Evolutionary conservation across 1,140 invertebrate species (phyloP), one percentile per base, ranked within the genome.

Genomic region (Epicauta chinensis): DNA sequence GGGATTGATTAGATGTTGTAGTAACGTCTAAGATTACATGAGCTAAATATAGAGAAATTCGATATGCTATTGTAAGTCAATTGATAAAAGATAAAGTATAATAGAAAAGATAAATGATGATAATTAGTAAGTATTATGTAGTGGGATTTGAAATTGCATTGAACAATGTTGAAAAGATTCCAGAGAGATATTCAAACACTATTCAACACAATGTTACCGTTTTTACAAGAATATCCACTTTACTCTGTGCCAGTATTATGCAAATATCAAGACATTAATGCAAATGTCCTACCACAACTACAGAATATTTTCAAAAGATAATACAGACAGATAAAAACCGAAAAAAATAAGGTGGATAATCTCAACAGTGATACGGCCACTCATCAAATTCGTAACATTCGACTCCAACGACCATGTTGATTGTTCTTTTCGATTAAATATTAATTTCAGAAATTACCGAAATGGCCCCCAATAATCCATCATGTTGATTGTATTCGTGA

Each of bases 241-340:
- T 51, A 51, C 41, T 39, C 50, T 38, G 50, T 35, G 15, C 36
- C 50, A 29, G 50, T 51, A 51, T 51, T 51, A 51, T 51, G 50
- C 50, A 51, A 51, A 51, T 51, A 43, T 43, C 40, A 51, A 36
- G 40, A 44, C 50, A 51, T 51, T 51, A 51, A 51, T 51, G 50
- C 50, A 51, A 51, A 51, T 51, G 42, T 51, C 40, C 50, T 39
- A 43, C 40, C 40, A 35, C 40, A 43, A 51, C 50, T 43, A 43
- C 40, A 51, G 40, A 36, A 43, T 43, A 44, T 49, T 51, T 51
- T 44, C 35, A 51, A 42, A 32, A 51, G 50, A 51, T 51, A 39
- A 51, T 51, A 51, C 34, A 47, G n/a, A 43, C 31, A 51, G 50
- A 51, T 51, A 51, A 30, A 51, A 23, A 23, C 23, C 34, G 36